Evolutionary conservation across 2,888 invertebrate species (phyloP), one percentile per base, ranked within the genome.

Genomic region (Diaprepes abbreviatus): DNA sequence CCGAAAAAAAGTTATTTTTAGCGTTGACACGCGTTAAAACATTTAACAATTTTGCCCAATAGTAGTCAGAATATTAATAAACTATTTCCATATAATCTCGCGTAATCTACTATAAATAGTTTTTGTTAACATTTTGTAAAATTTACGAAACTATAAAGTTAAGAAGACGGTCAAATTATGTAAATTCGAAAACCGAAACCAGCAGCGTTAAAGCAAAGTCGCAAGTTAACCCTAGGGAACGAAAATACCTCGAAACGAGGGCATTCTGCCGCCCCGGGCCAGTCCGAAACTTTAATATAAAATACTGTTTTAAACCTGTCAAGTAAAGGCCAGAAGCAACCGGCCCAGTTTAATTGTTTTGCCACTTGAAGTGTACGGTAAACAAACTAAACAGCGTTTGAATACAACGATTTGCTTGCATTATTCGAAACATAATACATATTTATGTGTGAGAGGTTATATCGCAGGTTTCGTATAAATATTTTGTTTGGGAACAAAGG

Each of bases 261-360:
- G 48, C 16, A 14, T 10, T 45, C 12, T n/a, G 12, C 9, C 16
- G 48, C 28, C 35, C 33, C 33, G 48, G 35, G 62, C 36, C 7
- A 28, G 12, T 38, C 12, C 36, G 4, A 50, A 62, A 62, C 50
- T 62, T 62, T 50, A 17, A 24, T 48, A 48, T 60, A 60, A 62
- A 50, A 62, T 38, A 50, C 21, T n/a, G 48, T 62, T 50, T 10
- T 28, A 33, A 16, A 35, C 14, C 62, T 50, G 62, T 62, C 62
- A 45, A 12, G 17, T 19, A 35, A 43, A 45, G 62, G 38, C 35
- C 45, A 45, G 45, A 12, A 19, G 17, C 19, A 35, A 33, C 52
- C 19, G 38, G 50, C 16, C 50, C 36, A 35, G 33, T 62, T 62
- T 50, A 62, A 62, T 50, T 62, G 50, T 50, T 50, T 57, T 36